These are phyloP conservation scores for Myotis brandtii DNA, from an alignment of 2,113 vertebrate species.

Conservation along the genomic window DNA sequence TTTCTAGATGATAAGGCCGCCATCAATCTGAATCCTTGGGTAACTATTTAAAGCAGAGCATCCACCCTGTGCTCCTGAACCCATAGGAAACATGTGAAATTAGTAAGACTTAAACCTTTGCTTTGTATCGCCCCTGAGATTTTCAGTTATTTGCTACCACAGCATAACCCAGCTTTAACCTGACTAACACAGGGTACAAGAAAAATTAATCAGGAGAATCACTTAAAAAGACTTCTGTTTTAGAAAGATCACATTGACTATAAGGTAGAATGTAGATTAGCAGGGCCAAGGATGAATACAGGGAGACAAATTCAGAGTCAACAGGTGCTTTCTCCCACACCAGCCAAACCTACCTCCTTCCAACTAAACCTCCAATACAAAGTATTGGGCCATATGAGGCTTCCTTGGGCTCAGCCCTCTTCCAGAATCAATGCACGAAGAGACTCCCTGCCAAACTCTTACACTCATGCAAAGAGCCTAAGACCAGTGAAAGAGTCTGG, in stretches of 20 bases:
- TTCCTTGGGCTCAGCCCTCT: background rate
- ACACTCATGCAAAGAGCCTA: background rate
- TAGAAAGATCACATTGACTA: background rate
- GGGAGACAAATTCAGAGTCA: background rate
- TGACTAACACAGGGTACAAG: background rate
- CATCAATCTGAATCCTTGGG: background rate
- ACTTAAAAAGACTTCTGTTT: background rate
- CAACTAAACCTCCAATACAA: background rate
- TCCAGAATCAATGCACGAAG: background rate
- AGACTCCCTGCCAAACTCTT: background rate
- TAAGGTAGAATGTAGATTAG: background rate
- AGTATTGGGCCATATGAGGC: background rate
- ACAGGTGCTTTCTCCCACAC: background rate
- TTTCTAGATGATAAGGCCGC: background rate
- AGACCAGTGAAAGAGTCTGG: background rate
- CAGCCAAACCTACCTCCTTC: background rate
- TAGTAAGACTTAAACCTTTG: background rate
- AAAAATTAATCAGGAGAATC: constrained; percentile 4
- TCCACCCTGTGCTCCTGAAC: background rate
- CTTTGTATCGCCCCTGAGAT: background rate
- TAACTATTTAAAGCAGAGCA: background rate
- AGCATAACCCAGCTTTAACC: background rate
- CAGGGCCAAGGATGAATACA: background rate
- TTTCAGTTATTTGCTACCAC: constrained; percentile 18
- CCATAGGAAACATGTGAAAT: background rate